Conservation (phyloP, 2,888 invertebrate species). For the Epiblema foenella region DNA sequence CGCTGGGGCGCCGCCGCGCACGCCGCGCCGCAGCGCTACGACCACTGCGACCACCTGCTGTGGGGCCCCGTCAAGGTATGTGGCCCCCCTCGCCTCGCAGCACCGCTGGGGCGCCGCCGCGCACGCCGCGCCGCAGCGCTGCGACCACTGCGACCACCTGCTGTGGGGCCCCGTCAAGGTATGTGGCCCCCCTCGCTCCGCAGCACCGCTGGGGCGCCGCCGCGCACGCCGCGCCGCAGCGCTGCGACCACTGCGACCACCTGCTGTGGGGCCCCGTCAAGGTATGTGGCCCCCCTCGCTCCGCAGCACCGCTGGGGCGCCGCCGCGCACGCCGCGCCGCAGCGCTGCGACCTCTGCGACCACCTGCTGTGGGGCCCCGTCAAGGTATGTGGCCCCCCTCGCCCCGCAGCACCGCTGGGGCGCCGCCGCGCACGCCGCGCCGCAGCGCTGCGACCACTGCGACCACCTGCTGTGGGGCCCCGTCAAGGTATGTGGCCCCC, state of each 20-base stretch:
- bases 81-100: no score
- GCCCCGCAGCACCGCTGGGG: constrained; percentile 86
- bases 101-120: neutral
- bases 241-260: constrained; percentile 89
- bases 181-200: neutral
- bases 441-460: constrained; percentile 96
- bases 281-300: constrained; percentile 65
- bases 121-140: neutral
- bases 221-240: constrained; percentile 93
- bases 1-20: neutral
- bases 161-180: constrained; percentile 24
- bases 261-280: constrained; percentile 96
- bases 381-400: constrained; percentile 90
- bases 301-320: no score
- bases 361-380: constrained; percentile 95
- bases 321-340: constrained; percentile 92
- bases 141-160: constrained; percentile 12
- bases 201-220: constrained; percentile 58
- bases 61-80: constrained; percentile 23
- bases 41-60: constrained; percentile 15
- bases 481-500: constrained; percentile 86
- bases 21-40: neutral
- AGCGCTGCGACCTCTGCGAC: constrained; percentile 91
- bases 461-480: constrained; percentile 96
- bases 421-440: constrained; percentile 93